Conservation (phyloP, 2,113 vertebrate species). For the Donacobius atricapilla region DNA sequence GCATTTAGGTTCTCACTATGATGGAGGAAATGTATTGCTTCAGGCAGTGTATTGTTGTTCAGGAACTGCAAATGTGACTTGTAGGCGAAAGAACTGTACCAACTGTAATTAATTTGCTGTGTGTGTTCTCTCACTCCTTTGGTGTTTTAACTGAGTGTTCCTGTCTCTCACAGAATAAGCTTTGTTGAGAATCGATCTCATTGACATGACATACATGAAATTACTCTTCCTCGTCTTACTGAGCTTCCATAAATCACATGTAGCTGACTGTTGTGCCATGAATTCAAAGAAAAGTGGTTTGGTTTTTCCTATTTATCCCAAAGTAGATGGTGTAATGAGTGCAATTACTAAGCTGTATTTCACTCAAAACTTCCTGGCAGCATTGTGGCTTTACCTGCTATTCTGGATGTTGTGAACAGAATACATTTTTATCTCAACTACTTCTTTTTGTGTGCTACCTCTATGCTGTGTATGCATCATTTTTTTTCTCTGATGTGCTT, state of each 20-base stretch:
- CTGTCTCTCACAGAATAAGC: not conserved
- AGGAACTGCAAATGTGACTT: not conserved
- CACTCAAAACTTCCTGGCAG: not conserved
- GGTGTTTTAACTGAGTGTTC: not conserved
- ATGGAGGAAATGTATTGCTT: not conserved
- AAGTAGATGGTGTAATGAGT: not conserved
- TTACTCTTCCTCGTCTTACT: not conserved
- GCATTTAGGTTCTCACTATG: not conserved
- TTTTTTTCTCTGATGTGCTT: not conserved
- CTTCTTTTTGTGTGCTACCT: not conserved
- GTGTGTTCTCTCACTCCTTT: not conserved
- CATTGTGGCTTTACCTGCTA: not conserved
- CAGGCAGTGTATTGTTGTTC: not conserved
- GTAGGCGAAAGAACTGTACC: not conserved
- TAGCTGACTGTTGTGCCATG: not conserved
- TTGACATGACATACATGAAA: not conserved
- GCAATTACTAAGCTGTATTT: not conserved
- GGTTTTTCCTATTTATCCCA: not conserved
- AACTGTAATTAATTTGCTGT: not conserved
- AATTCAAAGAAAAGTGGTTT: not conserved
- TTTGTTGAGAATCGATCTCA: not conserved
- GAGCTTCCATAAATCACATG: not conserved
- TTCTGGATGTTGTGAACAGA: not conserved
- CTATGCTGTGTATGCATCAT: fast-evolving
- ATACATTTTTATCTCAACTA: not conserved